Evolutionary conservation across 2,797 vertebrate genomes (phyloP).

Genomic region (Parauchenoglanis ngamensis): DNA sequence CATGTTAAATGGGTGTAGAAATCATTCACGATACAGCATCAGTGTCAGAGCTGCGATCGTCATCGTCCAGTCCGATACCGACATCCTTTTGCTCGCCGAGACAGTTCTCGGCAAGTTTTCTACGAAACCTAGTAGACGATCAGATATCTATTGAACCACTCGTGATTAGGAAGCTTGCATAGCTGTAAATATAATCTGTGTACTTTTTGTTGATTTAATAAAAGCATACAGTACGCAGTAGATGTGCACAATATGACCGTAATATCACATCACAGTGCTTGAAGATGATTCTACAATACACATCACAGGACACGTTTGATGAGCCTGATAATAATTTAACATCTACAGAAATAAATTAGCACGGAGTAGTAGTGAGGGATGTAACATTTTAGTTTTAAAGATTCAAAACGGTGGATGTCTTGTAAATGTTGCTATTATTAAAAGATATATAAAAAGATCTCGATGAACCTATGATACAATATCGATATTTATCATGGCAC

Average conservation of each 20-base stretch:
- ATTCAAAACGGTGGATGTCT: no score
- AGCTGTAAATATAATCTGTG: background rate
- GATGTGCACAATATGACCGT: background rate
- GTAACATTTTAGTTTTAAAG: background rate
- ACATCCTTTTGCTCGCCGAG: background rate
- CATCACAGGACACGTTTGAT: no score
- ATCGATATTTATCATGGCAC: background rate
- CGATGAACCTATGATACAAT: background rate
- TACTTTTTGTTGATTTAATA: background rate
- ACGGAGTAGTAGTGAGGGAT: no score
- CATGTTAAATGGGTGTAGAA: background rate
- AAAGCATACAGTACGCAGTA: no score
- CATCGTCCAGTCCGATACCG: background rate
- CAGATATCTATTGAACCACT: background rate
- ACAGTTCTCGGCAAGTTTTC: background rate
- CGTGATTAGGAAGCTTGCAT: background rate
- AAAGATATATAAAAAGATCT: background rate
- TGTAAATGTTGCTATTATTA: no score
- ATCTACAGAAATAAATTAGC: no score
- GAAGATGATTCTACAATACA: no score
- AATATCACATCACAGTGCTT: background rate
- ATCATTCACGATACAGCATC: background rate
- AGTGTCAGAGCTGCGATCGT: background rate
- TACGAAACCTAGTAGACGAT: background rate
- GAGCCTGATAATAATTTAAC: no score